Base-by-base conservation (phyloP, 30 jellyfish, hydroid and myxozoan species). In the Cassiopea andromeda region DNA sequence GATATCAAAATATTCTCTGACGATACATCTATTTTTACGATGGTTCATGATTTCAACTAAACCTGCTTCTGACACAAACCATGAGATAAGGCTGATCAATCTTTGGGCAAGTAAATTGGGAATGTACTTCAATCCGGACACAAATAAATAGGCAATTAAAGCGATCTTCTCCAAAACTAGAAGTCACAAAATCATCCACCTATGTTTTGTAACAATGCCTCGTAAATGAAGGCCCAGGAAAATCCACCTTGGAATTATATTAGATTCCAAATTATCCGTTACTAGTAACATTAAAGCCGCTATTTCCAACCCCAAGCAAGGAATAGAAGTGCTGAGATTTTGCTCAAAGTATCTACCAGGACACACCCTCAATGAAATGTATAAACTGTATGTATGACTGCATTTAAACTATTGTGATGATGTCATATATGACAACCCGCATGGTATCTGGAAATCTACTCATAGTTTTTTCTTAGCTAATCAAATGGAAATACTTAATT, bases 241-340 rank as follows among this genome's bases (percentile, higher is more conserved):
- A 73, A 73, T 13, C 7, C 82, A 73, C 82, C 82, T 73, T 73
- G 82, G 82, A 73, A 17, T 73, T 58, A 73, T 58, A 3, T 15
- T 73, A 17, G 58, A 73, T 44, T 73, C 82, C 14, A 73, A 73
- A 73, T 73, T 73, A 44, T 73, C 54, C 50, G 0, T 73, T 46
- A 27, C 48, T 16, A 27, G 38, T 27, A 0, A 27, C 38, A 27
- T 27, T 27, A 27, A 27, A 27, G 38, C 46, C 46, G 50, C 18
- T 47, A 19, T 58, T 78, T 73, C 61, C 18, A 73, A 73, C 0
- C 38, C 82, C 59, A 73, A 58, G 59, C 59, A 73, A 12, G 1
- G 82, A 73, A 73, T 73, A 73, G 82, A 58, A 44, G 59, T 73
- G 50, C 38, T 73, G 82, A 73, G 82, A 46, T 73, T 12, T 44